These are phyloP conservation scores for Venustoraphidia nigricollis DNA, from an alignment of 2,888 invertebrate species.

Conservation along the genomic window DNA sequence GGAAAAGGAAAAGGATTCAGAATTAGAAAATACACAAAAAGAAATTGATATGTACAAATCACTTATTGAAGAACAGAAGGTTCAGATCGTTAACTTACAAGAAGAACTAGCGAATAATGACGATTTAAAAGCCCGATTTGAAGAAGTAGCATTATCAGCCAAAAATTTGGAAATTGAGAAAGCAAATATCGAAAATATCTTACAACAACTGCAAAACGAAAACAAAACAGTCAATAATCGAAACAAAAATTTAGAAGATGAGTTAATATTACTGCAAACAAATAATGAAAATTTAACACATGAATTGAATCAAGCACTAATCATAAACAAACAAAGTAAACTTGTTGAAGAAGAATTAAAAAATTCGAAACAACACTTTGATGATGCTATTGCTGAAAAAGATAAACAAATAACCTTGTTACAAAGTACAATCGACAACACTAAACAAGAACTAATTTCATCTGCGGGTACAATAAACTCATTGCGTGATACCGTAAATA, in stretches of 20 bases:
- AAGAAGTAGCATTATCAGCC: conserved; percentile 7
- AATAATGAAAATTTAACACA: conserved; percentile 2
- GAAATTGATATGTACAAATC: conserved; percentile 24
- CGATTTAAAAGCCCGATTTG: conserved; percentile 10
- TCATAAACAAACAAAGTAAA: conserved; percentile 21
- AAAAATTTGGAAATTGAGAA: conserved; percentile 17
- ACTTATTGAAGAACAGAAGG: conserved; percentile 26
- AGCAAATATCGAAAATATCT: conserved; percentile 10
- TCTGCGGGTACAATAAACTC: conserved; percentile 19
- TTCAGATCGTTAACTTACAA: conserved; percentile 24
- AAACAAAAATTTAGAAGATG: neutral
- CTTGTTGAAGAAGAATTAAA: conserved; percentile 16
- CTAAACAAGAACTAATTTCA: conserved; percentile 22
- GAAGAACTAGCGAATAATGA: conserved; percentile 22
- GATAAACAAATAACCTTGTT: conserved; percentile 21
- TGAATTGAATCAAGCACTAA: conserved; percentile 7
- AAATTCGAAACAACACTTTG: conserved; percentile 11
- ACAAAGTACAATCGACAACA: conserved; percentile 20
- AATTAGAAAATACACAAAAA: conserved; percentile 17
- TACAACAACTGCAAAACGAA: conserved; percentile 8
- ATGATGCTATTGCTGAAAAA: conserved; percentile 10
- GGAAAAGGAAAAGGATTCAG: conserved; percentile 12
- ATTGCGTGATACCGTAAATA: conserved; percentile 18
- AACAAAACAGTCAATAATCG: conserved; percentile 10
- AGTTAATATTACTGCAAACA: conserved; percentile 1